phyloP scores from a whole-genome alignment of 2,888 invertebrate species.

The Bibio marci region DNA sequence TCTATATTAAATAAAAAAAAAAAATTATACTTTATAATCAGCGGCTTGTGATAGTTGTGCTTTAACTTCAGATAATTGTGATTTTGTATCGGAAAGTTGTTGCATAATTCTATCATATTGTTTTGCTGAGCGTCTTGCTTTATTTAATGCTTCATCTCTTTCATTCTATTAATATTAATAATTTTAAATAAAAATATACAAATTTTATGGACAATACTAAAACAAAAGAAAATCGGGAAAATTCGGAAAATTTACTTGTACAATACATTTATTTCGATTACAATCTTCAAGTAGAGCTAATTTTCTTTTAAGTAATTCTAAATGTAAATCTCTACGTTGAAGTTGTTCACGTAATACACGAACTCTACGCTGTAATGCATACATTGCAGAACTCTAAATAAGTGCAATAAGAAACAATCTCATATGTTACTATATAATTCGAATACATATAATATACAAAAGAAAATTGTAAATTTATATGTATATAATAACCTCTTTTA shows the following conservation, averaged over 20 bases:
- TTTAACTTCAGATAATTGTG: constrained; percentile 68
- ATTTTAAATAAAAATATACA: neutral
- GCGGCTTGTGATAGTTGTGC: constrained; percentile 71
- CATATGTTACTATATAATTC: neutral
- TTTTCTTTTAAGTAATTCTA: constrained; percentile 77
- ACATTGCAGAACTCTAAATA: constrained; percentile 64
- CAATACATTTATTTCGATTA: constrained; percentile 39
- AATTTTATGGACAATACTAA: neutral
- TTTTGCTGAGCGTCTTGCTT: constrained; percentile 65
- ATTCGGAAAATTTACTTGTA: constrained; percentile 30
- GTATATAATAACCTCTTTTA: constrained; percentile 44
- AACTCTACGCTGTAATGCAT: constrained; percentile 75
- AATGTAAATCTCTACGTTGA: constrained; percentile 77
- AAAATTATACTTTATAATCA: constrained; percentile 53
- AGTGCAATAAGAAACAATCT: too few relatives aligned
- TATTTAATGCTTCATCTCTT: constrained; percentile 46
- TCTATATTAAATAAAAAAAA: neutral
- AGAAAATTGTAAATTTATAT: neutral
- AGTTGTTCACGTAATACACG: constrained; percentile 76
- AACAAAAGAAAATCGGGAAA: neutral
- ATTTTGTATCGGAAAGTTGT: constrained; percentile 66
- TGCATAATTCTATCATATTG: constrained; percentile 66
- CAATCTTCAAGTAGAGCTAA: constrained; percentile 68
- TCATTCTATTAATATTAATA: constrained; percentile 32
- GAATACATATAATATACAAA: constrained; percentile 1